phyloP scores from a whole-genome alignment of 2,888 invertebrate species.

The Hypselothyrea guttata region DNA sequence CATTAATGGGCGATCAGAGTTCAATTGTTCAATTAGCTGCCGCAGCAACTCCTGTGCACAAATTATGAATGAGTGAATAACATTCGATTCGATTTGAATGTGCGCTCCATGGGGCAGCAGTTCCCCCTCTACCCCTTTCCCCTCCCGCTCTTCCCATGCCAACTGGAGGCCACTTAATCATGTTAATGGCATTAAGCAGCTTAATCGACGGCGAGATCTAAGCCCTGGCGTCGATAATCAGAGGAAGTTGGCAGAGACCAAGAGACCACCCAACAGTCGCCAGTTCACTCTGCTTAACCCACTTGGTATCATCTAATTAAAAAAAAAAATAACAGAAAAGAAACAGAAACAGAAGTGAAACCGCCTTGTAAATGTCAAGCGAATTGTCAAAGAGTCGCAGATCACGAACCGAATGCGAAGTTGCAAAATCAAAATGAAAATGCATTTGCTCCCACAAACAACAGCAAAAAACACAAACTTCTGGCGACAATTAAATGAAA shows the following conservation, averaged over 20 bases:
- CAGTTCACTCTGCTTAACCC: background rate
- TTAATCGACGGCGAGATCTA: conserved; percentile 77
- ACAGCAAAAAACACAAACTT: conserved; percentile 24
- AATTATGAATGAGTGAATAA: conserved; percentile 73
- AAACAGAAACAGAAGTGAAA: conserved; percentile 60
- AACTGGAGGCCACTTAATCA: conserved; percentile 61
- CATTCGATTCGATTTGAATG: conserved; percentile 20
- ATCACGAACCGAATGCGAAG: conserved; percentile 64
- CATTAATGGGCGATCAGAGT: conserved; percentile 65
- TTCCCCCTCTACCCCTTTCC: background rate
- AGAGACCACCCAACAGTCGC: conserved; percentile 49
- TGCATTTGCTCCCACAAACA: conserved; percentile 58
- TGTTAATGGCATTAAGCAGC: conserved; percentile 77
- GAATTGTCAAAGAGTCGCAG: conserved; percentile 56
- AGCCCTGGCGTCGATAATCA: conserved; percentile 70
- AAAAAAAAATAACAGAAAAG: too few relatives aligned
- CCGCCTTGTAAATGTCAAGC: conserved; percentile 74
- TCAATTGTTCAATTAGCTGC: conserved; percentile 74
- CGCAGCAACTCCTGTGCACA: conserved; percentile 47
- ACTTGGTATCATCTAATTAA: conserved; percentile 62
- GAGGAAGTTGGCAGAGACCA: background rate
- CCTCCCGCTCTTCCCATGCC: background rate
- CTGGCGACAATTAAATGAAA: conserved; percentile 56
- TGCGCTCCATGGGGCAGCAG: conserved; percentile 4
- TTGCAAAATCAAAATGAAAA: conserved; percentile 78